Evolutionary conservation across 2,888 invertebrate species (phyloP).

Genomic region (Elmis aenea): DNA sequence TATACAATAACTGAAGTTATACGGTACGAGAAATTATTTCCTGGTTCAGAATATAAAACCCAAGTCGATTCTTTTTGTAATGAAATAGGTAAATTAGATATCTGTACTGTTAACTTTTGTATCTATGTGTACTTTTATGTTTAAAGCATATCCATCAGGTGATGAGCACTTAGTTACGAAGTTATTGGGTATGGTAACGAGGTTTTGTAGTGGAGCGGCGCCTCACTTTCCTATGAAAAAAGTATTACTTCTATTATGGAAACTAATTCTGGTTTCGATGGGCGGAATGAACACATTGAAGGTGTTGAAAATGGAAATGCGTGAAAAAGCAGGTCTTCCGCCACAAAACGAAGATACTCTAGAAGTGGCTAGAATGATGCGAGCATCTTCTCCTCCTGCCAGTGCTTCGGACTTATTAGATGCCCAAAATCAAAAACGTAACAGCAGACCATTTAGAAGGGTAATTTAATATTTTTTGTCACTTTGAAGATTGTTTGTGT

Average conservation of each 20-base stretch:
- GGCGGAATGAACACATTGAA: slow-evolving; percentile 86
- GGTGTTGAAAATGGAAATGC: slow-evolving; percentile 65
- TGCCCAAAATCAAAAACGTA: slow-evolving; percentile 74
- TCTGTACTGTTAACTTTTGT: too few species aligned
- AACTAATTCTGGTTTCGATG: slow-evolving; percentile 83
- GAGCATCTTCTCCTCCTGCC: slow-evolving; percentile 91
- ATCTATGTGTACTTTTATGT: not conserved
- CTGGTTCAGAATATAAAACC: slow-evolving; percentile 44
- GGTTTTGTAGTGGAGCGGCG: slow-evolving; percentile 91
- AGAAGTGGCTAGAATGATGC: slow-evolving; percentile 89
- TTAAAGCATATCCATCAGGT: slow-evolving; percentile 52
- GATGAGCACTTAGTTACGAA: slow-evolving; percentile 86
- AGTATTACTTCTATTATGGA: slow-evolving; percentile 92
- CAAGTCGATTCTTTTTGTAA: slow-evolving; percentile 54
- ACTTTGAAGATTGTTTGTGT: too few species aligned
- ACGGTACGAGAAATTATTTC: slow-evolving; percentile 60
- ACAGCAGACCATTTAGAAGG: slow-evolving; percentile 65
- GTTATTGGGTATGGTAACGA: slow-evolving; percentile 91
- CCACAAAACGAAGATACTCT: slow-evolving; percentile 87
- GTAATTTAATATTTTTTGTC: slow-evolving; percentile 35
- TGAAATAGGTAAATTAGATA: slow-evolving; percentile 50
- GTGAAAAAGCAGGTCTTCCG: slow-evolving; percentile 67
- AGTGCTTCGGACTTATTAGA: slow-evolving; percentile 86
- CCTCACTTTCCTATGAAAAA: slow-evolving; percentile 99
- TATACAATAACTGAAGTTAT: slow-evolving; percentile 95